A percentile compares a stretch with the other conserved stretches of the same genome.
Conservation (phyloP, 2,797 vertebrate species). For the Rhinoraja longicauda region DNA sequence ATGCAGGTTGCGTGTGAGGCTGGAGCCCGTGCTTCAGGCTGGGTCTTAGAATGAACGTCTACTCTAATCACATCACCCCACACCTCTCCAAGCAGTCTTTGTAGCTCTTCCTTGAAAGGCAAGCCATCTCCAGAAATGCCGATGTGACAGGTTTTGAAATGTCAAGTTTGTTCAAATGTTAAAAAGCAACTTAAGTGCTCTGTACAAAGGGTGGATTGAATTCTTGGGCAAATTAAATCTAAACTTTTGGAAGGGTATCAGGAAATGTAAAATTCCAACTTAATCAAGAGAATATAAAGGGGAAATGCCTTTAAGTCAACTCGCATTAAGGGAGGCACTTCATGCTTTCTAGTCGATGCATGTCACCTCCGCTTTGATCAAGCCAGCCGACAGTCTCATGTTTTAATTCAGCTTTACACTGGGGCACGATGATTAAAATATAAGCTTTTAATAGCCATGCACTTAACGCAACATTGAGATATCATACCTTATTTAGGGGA, state of each 20-base stretch:
- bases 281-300: background rate
- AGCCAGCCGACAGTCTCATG: background rate
- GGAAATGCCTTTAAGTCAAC: background rate
- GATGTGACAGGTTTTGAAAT: background rate
- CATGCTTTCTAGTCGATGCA: background rate
- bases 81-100: background rate
- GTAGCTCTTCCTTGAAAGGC: background rate
- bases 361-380: background rate
- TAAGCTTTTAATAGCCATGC: background rate
- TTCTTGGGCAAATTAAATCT: background rate
- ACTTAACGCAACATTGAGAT: background rate
- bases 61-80: background rate
- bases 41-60: background rate
- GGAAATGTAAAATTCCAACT: background rate
- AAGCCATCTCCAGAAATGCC: background rate
- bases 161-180: background rate
- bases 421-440: background rate
- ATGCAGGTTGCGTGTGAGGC: background rate
- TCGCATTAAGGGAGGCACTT: background rate
- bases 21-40: background rate
- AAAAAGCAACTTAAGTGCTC: background rate
- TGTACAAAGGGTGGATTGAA: background rate
- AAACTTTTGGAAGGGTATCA: background rate
- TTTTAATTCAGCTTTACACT: background rate
- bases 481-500: background rate